A percentile compares a stretch with the other conserved stretches of the same genome.
Evolutionary conservation across 2,888 invertebrate species (phyloP).

Genomic region (Chaitophorus viminalis): DNA sequence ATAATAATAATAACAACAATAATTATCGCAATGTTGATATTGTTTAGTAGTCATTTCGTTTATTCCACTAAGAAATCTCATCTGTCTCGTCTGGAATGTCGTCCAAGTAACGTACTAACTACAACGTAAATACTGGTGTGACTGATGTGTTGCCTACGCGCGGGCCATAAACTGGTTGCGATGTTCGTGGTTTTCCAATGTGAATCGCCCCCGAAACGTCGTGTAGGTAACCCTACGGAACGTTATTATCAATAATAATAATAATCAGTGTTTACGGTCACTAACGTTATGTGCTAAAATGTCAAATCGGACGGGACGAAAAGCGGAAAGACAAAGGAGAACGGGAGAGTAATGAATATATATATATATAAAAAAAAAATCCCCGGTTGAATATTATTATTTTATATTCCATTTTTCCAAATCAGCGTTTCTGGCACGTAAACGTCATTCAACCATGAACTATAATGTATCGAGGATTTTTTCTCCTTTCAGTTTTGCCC

Average conservation of each 20-base stretch:
- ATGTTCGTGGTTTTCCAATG: no score
- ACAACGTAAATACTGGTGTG: background rate
- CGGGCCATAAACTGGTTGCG: background rate
- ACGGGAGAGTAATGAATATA: no score
- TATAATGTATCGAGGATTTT: constrained; percentile 17
- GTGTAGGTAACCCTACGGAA: background rate
- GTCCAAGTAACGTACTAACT: background rate
- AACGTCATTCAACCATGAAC: constrained; percentile 44
- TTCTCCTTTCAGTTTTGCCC: background rate
- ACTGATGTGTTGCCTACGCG: constrained; percentile 40
- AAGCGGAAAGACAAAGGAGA: background rate
- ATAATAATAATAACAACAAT: background rate
- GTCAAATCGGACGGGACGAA: background rate
- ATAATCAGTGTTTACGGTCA: constrained; percentile 7
- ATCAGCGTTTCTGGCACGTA: constrained; percentile 31
- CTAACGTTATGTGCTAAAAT: background rate
- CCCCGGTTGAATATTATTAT: background rate
- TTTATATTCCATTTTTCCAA: background rate
- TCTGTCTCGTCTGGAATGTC: no score
- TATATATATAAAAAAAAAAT: background rate
- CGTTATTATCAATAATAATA: background rate
- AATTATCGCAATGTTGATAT: background rate
- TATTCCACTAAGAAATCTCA: background rate
- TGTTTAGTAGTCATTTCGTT: background rate
- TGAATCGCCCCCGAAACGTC: no score